A percentile compares a stretch with the other conserved stretches of the same genome.
phyloP scores from a whole-genome alignment of 2,113 vertebrate species.

The Hydrolagus affinis region DNA sequence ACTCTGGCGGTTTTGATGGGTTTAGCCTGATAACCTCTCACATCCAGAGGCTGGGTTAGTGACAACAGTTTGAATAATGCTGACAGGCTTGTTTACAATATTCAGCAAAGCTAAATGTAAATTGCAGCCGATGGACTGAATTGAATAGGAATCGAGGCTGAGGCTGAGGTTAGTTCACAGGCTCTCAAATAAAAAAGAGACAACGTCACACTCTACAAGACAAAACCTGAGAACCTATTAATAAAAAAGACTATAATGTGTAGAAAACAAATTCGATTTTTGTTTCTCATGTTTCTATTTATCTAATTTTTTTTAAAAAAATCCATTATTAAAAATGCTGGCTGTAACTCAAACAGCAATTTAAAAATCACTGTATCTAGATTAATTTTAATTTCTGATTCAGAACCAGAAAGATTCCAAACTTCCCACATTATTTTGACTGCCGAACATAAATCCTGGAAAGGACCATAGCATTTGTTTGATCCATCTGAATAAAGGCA shows the following conservation, averaged over 20 bases:
- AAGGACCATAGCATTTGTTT: neutral
- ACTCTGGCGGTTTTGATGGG: neutral
- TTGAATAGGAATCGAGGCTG: neutral
- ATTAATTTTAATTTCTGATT: neutral
- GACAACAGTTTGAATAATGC: neutral
- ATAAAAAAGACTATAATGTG: neutral
- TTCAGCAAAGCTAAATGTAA: neutral
- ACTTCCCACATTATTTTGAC: neutral
- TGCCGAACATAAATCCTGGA: too few relatives aligned
- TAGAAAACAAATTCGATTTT: neutral
- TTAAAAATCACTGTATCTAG: neutral
- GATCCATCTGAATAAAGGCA: neutral
- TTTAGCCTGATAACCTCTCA: neutral
- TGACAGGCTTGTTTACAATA: neutral
- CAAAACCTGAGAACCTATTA: neutral
- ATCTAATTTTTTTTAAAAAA: neutral
- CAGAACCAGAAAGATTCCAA: neutral
- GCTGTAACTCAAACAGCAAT: neutral
- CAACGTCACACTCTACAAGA: neutral
- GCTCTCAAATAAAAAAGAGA: neutral
- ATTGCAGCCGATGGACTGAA: neutral
- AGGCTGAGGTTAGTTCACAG: neutral
- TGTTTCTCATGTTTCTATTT: neutral
- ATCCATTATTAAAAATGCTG: neutral
- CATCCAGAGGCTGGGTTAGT: neutral